Conservation (phyloP, 2,113 vertebrate genomes). For the Plectropomus leopardus region DNA sequence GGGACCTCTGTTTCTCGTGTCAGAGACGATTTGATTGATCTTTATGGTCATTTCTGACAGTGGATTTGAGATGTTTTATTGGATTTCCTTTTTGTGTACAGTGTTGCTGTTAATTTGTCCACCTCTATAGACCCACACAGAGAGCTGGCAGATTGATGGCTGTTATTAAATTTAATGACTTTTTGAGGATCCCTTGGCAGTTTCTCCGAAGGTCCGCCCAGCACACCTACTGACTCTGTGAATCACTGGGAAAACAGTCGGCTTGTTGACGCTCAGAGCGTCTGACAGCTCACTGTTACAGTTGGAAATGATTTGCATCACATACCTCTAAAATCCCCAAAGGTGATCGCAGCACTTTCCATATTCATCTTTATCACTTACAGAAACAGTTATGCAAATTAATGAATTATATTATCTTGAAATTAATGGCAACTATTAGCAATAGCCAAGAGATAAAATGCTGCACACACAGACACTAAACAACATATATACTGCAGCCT, state of each 20-base stretch:
- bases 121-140: background rate
- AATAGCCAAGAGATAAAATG: background rate
- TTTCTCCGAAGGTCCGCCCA: constrained; percentile 5
- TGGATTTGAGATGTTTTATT: background rate
- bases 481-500: background rate
- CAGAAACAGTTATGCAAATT: background rate
- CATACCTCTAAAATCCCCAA: background rate
- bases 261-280: constrained; percentile 28
- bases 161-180: constrained; percentile 35
- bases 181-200: background rate
- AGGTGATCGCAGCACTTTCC: background rate
- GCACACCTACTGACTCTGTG: background rate
- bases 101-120: constrained; percentile 13
- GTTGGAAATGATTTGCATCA: background rate
- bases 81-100: background rate
- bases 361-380: background rate
- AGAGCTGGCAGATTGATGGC: constrained; percentile 10
- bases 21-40: background rate
- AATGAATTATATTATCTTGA: background rate
- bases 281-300: background rate
- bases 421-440: background rate
- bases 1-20: no score
- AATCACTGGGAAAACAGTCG: background rate
- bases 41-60: background rate
- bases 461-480: background rate